A percentile compares a stretch with the other conserved stretches of the same genome.
These are phyloP conservation scores for Nerophis ophidion DNA, from an alignment of 2,113 vertebrate genomes.

Conservation along the genomic window DNA sequence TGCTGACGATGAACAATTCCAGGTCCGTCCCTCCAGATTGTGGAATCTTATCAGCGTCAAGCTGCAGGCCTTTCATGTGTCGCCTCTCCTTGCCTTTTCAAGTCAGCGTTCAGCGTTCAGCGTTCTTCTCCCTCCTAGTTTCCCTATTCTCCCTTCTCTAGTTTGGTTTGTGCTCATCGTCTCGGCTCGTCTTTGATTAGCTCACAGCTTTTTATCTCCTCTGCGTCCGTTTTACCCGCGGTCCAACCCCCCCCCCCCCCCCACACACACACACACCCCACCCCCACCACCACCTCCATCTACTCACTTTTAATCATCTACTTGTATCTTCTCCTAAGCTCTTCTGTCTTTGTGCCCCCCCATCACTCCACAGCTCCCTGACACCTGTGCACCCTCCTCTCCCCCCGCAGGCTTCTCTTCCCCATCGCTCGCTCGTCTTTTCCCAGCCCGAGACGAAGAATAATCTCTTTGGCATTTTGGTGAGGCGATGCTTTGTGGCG, in stretches of 20 bases:
- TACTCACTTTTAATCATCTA: constrained; percentile 1
- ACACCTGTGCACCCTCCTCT: no score
- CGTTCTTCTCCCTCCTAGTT: not conserved
- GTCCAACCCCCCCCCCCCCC: not conserved
- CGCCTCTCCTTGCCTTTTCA: not conserved
- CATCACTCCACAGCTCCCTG: not conserved
- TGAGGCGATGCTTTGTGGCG: constrained; percentile 36
- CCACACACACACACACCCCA: no score
- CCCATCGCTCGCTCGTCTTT: not conserved
- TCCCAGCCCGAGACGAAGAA: constrained; percentile 20
- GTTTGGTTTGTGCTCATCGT: not conserved
- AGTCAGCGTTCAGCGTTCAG: no score
- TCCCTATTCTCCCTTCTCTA: not conserved
- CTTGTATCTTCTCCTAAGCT: constrained; percentile 6
- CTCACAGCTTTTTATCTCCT: not conserved
- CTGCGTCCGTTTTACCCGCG: not conserved
- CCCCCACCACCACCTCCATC: not conserved
- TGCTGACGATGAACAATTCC: not conserved
- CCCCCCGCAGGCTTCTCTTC: not conserved
- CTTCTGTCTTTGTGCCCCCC: not conserved
- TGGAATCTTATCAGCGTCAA: not conserved
- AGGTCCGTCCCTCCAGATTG: not conserved
- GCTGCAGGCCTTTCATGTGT: not conserved
- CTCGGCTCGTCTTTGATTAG: not conserved
- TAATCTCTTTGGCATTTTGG: constrained; percentile 42